Conservation (phyloP, 2,888 invertebrate species). For the Scaeva pyrastri region DNA sequence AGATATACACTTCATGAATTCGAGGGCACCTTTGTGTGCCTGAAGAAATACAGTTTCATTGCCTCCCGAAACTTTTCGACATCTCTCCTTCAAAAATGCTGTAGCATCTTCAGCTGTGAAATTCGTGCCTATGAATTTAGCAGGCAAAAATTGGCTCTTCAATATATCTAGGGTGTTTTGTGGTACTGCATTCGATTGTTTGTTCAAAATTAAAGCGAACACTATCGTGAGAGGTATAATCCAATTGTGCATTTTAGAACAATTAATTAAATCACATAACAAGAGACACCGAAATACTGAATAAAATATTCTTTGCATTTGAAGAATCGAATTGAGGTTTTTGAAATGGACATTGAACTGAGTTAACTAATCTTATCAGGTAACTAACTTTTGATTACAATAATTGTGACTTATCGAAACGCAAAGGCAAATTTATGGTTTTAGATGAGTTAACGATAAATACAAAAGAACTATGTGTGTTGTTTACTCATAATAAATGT, state of each 20-base stretch:
- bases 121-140: constrained; percentile 80
- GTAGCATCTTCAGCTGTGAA: constrained; percentile 84
- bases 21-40: constrained; percentile 84
- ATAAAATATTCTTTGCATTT: constrained; percentile 3
- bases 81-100: constrained; percentile 87
- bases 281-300: constrained; percentile 31
- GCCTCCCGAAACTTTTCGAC: constrained; percentile 87
- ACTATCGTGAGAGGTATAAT: constrained; percentile 28
- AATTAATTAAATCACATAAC: constrained; percentile 9
- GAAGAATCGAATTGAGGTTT: not conserved
- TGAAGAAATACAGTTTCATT: constrained; percentile 85
- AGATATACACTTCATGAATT: constrained; percentile 86
- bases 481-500: too few species aligned
- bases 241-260: constrained; percentile 47
- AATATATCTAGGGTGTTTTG: constrained; percentile 78
- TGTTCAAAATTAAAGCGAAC: constrained; percentile 31
- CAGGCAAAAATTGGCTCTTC: constrained; percentile 80
- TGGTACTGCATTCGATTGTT: constrained; percentile 48
- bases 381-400: constrained; percentile 11
- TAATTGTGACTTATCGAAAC: not conserved
- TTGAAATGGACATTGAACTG: constrained; percentile 61
- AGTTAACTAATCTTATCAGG: constrained; percentile 59
- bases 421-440: not conserved
- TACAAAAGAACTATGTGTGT: too few species aligned
- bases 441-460: not conserved